Evolutionary conservation across 2,888 invertebrate species (phyloP), one percentile per base, ranked within the genome.

Genomic region (Quadroppia sp.): DNA sequence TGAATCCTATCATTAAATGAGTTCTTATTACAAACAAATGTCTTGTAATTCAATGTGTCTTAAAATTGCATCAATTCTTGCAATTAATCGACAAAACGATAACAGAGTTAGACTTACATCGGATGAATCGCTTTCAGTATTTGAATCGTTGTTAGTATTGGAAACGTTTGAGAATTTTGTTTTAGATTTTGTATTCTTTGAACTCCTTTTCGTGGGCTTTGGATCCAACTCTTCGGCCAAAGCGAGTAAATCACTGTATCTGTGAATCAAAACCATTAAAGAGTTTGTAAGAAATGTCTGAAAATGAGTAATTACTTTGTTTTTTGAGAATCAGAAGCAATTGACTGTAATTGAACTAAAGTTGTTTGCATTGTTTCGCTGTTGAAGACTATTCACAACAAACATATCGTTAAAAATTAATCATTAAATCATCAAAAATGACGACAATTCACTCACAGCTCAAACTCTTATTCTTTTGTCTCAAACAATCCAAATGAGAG

Each of bases 281-380:
- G n/a, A n/a, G n/a, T n/a, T n/a, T n/a, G n/a, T n/a, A n/a, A n/a
- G n/a, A n/a, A n/a, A n/a, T n/a, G 23, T 32, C 50, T 15, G 1
- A 13, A 71, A 67, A 15, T 28, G n/a, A 64, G 59, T 53, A 67
- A 74, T 75, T 77, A 78, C 78, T 77, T 78, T 11, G 78, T 73
- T 75, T 78, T 78, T 70, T 93, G 89, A 79, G 89, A 88, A 82
- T 96, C 96, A 80, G 88, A 91, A 82, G 93, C 90, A 80, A 92
- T 89, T 76, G 89, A 89, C 82, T 92, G 92, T 32, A 94, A 91
- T 75, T 90, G 89, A 80, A 92, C 91, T 77, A 97, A 85, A 45
- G 95, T 93, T 81, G 91, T 88, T 83, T 94, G 95, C 88, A 97
- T 91, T 79, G 89, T 88, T 82, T 94, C 94, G 83, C 91, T 88